Percentiles rank a stretch among this genome's conserved stretches.
Conservation (phyloP, 2,113 vertebrate genomes). For the Hemiprocne comata region DNA sequence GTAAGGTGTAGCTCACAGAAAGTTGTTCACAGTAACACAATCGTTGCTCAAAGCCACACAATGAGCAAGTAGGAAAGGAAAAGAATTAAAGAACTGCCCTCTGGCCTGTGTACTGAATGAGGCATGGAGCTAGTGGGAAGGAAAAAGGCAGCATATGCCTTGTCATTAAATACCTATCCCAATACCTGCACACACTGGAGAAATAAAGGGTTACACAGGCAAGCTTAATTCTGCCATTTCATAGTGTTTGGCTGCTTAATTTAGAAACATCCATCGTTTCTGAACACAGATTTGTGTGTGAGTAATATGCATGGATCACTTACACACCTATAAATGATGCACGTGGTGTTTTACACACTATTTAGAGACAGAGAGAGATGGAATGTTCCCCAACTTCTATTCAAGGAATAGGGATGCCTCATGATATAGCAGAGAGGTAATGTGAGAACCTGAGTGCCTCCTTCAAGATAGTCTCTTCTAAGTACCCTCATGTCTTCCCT, state of each 20-base stretch:
- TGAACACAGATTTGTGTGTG: not conserved
- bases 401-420: slow-evolving; percentile 64
- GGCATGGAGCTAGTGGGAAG: not conserved
- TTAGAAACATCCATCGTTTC: not conserved
- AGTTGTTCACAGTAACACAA: not conserved
- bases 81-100: not conserved
- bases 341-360: slow-evolving; percentile 60
- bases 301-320: not conserved
- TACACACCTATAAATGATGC: slow-evolving; percentile 51
- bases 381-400: slow-evolving; percentile 68
- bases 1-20: not conserved
- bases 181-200: not conserved
- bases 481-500: not conserved
- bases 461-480: slow-evolving; percentile 31
- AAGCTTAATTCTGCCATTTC: not conserved
- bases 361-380: slow-evolving; percentile 62
- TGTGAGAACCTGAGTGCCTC: slow-evolving; percentile 36
- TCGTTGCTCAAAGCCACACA: not conserved
- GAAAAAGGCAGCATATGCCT: not conserved
- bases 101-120: not conserved
- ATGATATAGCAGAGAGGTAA: slow-evolving; percentile 59
- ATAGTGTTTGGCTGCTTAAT: not conserved
- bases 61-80: not conserved
- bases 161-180: not conserved
- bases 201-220: not conserved